Percentiles rank a stretch among this genome's conserved stretches.
These are phyloP conservation scores for Tonatia bakeri DNA, from an alignment of 2,113 vertebrate species.

Conservation along the genomic window DNA sequence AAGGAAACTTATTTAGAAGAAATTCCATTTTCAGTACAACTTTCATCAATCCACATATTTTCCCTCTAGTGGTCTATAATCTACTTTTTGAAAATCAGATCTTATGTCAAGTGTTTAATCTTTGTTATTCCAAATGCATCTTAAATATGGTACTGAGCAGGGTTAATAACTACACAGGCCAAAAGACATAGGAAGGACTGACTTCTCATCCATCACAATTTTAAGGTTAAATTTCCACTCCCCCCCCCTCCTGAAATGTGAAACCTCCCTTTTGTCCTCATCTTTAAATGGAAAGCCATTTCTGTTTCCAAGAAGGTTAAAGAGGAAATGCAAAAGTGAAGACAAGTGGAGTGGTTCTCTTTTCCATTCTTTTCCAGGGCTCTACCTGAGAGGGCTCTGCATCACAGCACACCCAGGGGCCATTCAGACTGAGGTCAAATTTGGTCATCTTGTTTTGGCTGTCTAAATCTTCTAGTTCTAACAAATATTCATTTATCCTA, in stretches of 20 bases:
- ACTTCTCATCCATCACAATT: not conserved
- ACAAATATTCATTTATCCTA: not conserved
- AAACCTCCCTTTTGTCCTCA: not conserved
- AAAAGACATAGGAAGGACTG: not conserved
- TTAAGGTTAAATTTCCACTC: not conserved
- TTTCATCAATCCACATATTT: not conserved
- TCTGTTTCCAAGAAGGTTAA: not conserved
- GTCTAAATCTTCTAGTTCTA: not conserved
- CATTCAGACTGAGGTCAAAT: not conserved
- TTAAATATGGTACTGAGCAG: not conserved
- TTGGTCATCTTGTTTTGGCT: not conserved
- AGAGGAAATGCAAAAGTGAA: not conserved
- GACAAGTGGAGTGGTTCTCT: not conserved
- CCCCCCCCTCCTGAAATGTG: not conserved
- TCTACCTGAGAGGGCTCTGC: not conserved
- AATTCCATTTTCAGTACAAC: not conserved
- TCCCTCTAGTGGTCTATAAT: not conserved
- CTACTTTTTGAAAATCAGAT: constrained; percentile 5
- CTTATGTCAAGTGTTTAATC: not conserved
- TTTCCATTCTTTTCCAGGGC: not conserved
- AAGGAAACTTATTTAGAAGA: constrained; percentile 13
- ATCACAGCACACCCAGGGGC: not conserved
- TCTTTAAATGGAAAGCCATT: not conserved
- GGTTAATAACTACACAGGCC: not conserved
- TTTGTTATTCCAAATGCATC: not conserved